A percentile compares a stretch with the other conserved stretches of the same genome.
Evolutionary conservation across 2,113 vertebrate genomes (phyloP).

Genomic region (Pagrus major): DNA sequence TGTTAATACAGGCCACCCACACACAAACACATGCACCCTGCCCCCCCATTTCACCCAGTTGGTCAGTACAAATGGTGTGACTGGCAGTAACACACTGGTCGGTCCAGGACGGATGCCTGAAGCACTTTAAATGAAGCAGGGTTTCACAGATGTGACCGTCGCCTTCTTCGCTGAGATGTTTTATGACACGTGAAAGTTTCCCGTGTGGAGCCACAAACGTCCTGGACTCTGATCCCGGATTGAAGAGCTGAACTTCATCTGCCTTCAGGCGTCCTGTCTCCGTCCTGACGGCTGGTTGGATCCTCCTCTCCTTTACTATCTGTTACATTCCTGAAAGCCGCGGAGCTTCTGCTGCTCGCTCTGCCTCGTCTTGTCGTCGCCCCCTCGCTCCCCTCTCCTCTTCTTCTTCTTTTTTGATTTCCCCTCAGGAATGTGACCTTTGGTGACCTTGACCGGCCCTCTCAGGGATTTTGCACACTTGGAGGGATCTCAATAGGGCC

Average conservation of each 20-base stretch:
- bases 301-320: conserved; percentile 24
- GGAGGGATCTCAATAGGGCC: conserved; percentile 80
- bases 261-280: not conserved
- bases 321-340: conserved; percentile 64
- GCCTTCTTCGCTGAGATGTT: not conserved
- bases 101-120: not conserved
- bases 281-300: not conserved
- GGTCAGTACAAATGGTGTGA: conserved; percentile 31
- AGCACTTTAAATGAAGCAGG: not conserved
- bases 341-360: conserved; percentile 32
- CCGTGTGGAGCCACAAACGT: not conserved
- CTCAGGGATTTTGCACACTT: conserved; percentile 84
- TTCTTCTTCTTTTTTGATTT: conserved; percentile 37
- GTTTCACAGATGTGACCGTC: not conserved
- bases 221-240: not conserved
- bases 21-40: conserved; percentile 39
- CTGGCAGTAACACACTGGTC: not conserved
- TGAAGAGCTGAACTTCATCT: not conserved
- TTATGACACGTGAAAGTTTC: not conserved
- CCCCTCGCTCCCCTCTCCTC: not conserved
- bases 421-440: conserved; percentile 83
- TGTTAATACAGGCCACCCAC: conserved; percentile 51
- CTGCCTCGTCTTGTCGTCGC: conserved; percentile 21
- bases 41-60: conserved; percentile 39
- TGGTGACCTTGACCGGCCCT: conserved; percentile 80